phyloP scores from a whole-genome alignment of 2,888 invertebrate species.

The Norana najaformis region DNA sequence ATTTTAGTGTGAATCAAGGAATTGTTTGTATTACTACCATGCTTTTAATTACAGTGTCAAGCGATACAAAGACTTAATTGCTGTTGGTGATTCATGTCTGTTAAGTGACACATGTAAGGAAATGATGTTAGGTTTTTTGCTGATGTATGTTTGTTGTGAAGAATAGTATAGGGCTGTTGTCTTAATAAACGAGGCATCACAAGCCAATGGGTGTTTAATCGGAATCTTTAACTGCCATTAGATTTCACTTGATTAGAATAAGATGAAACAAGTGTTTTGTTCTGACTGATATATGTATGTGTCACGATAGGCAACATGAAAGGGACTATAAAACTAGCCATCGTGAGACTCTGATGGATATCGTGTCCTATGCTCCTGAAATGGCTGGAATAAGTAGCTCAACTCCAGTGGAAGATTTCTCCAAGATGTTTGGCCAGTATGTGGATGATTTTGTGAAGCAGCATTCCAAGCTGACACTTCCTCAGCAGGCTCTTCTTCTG shows the following conservation, averaged over 20 bases:
- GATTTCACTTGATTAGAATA: not conserved
- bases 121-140: not conserved
- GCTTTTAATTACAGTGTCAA: not conserved
- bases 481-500: constrained; percentile 10
- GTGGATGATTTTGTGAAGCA: not conserved
- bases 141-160: not conserved
- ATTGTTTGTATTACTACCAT: not conserved
- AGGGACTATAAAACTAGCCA: not conserved
- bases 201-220: not conserved
- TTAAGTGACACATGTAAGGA: not conserved
- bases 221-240: not conserved
- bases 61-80: not conserved
- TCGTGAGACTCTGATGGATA: constrained; percentile 24
- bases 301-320: constrained; percentile 22
- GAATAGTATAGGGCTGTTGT: not conserved
- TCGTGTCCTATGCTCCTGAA: constrained; percentile 20
- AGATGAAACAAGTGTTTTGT: not conserved
- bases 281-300: not conserved
- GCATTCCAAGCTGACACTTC: not conserved
- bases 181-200: not conserved
- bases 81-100: not conserved
- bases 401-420: not conserved
- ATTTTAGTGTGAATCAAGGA: not conserved
- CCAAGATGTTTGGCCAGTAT: not conserved
- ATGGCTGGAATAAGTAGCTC: not conserved